Base-by-base conservation (phyloP, 2,797 vertebrate species). In the Eulemur mongoz region DNA sequence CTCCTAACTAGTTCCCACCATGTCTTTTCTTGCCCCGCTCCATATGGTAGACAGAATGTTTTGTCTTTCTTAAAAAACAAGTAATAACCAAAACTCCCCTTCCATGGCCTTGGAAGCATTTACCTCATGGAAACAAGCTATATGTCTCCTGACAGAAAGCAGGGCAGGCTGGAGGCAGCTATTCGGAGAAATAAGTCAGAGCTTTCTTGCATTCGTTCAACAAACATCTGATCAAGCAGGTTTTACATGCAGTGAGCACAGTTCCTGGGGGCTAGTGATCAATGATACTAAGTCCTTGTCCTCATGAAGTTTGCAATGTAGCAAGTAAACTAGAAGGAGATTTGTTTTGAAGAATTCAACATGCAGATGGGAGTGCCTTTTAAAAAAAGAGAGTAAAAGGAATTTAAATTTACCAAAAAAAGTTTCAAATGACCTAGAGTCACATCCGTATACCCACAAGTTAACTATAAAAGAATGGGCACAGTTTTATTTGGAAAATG, bases 321-420 rank as follows among this genome's bases (percentile, higher is more conserved):
- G 43, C 54, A 90, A 90, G 10, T 35, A 50, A 91, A 76, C 13
- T n/a, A 91, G 38, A 82, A 84, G 81, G 52, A 93, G 18, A 87
- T 52, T 83, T 80, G 48, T 69, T 88, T 12, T 70, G 10, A 79
- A 93, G 73, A 91, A 70, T 38, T 82, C 43, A 81, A 75, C 23
- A 23, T 67, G 35, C 27, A 79, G 18, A 69, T 38, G 23, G 15
- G 1, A 3, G 11, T 6, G 30, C 17, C 10, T 82, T 80, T 54
- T 40, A 63, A 80, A 85, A 82, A 57, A 32, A 12, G 20, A 72
- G 15, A 38, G 5, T 67, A 75, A 89, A 95, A 89, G 48, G 32
- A 90, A 61, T 67, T 70, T 72, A 82, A 91, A 83, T 48, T 93
- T 87, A 57, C n/a, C 48, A 70, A 73, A 73, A 93, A 82, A 82